phyloP scores from a whole-genome alignment of 2,888 invertebrate species.

The Aquatica leii region DNA sequence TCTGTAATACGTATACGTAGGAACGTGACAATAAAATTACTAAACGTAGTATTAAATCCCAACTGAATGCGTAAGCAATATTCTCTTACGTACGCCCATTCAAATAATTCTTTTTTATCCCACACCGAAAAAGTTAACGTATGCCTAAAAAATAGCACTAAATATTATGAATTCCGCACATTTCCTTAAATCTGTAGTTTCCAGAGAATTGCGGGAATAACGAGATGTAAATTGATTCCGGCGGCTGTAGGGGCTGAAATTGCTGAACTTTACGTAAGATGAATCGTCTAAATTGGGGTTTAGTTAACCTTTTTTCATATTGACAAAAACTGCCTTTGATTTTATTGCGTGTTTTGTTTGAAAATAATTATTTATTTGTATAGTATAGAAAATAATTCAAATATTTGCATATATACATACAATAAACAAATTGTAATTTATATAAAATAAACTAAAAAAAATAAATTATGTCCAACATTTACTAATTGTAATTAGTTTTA shows the following conservation, averaged over 20 bases:
- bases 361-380: neutral
- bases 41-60: too few species aligned
- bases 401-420: too few species aligned
- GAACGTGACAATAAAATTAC: too few species aligned
- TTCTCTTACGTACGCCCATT: neutral
- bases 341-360: conserved; percentile 17
- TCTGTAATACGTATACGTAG: too few species aligned
- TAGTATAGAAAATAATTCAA: too few species aligned
- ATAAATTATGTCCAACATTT: conserved; percentile 25
- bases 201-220: conserved; percentile 53
- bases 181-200: conserved; percentile 39
- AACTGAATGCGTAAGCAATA: too few species aligned
- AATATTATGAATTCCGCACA: conserved; percentile 39
- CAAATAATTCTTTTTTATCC: conserved; percentile 5
- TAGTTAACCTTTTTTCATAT: conserved; percentile 53
- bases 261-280: conserved; percentile 60
- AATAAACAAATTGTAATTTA: too few species aligned
- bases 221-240: conserved; percentile 61
- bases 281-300: conserved; percentile 58
- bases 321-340: conserved; percentile 22
- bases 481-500: conserved; percentile 37
- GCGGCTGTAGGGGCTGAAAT: conserved; percentile 57
- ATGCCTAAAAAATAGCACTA: conserved; percentile 31
- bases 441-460: conserved; percentile 27
- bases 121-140: conserved; percentile 12